Conservation (phyloP, 2,797 vertebrate genomes). For the Diceros bicornis region DNA sequence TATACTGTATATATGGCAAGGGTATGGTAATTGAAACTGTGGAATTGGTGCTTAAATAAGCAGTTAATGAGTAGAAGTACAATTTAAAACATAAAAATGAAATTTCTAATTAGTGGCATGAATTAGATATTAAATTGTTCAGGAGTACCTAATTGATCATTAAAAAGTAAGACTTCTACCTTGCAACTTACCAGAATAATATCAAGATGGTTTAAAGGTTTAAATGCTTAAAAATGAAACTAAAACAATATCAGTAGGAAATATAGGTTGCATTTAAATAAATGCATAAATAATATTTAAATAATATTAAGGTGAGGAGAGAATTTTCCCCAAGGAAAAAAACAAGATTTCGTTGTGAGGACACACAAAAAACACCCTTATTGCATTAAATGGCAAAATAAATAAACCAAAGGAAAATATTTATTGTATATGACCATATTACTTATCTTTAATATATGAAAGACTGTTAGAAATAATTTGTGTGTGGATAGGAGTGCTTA, state of each 20-base stretch:
- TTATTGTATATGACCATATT: background rate
- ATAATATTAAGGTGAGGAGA: background rate
- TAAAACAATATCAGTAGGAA: background rate
- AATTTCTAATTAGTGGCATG: slow-evolving; percentile 50
- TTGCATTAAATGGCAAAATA: slow-evolving; percentile 50
- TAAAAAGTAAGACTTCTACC: slow-evolving; percentile 47
- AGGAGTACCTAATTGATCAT: slow-evolving; percentile 15
- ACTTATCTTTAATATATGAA: background rate
- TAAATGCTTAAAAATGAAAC: slow-evolving; percentile 49
- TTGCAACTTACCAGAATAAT: slow-evolving; percentile 38
- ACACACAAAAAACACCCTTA: background rate
- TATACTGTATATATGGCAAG: background rate
- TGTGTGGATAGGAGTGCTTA: background rate
- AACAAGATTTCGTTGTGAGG: background rate
- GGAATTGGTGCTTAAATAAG: slow-evolving; percentile 16
- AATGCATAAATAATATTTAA: slow-evolving; percentile 40
- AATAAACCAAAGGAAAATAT: slow-evolving; percentile 4
- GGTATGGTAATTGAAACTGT: slow-evolving; percentile 14
- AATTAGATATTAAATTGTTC: slow-evolving; percentile 58
- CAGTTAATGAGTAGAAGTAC: slow-evolving; percentile 48
- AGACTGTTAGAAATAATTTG: background rate
- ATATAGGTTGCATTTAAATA: slow-evolving; percentile 46
- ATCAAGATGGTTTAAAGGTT: slow-evolving; percentile 10
- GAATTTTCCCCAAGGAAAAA: slow-evolving; percentile 29
- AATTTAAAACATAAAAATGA: slow-evolving; percentile 47